Evolutionary conservation across 2,888 invertebrate species (phyloP), one percentile per base, ranked within the genome.

Genomic region (Lutraria lutraria): DNA sequence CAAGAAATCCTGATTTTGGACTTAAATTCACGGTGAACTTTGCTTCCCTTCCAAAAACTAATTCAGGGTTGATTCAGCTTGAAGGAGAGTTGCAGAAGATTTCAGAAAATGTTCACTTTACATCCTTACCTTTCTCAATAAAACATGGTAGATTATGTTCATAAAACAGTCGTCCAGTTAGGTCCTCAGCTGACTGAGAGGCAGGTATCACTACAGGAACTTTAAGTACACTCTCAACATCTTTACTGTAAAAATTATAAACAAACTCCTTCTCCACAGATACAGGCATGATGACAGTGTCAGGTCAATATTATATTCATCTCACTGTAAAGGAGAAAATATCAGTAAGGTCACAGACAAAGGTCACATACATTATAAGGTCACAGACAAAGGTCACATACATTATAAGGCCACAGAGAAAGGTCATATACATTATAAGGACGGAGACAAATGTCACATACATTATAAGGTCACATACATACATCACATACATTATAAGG

Each of bases 61-160:
- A 43, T 43, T 43, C 43, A n/a, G n/a, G n/a, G n/a, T n/a, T n/a
- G n/a, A n/a, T n/a, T n/a, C 43, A 43, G 43, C 8, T 43, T 43
- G 2, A 4, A 43, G 43, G 43, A 43, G 43, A 43, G 43, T 43
- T 43, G 8, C 43, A 43, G 43, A 8, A 43, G 43, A 43, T 43
- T 43, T 43, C 43, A 43, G 43, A 2, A 43, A 43, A 43, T 43
- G 43, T n/a, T 13, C 16, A 76, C 8, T 16, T 31, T 15, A 13
- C 8, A 13, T 76, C 13, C 34, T 94, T 96, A 98, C 98, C 98
- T 92, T 97, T 97, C 96, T 98, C 98, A 84, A 98, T 97, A 95
- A 97, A 98, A 89, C 97, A 97, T 0, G 98, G 98, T 83, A 98
- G 97, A 94, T 98, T 97, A 94, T 98, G 98, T 94, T 97, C 97